Evolutionary conservation across 30 jellyfish, hydroid and myxozoan genomes (phyloP), one percentile per base, ranked within the genome.

Genomic region (Hydra vulgaris): DNA sequence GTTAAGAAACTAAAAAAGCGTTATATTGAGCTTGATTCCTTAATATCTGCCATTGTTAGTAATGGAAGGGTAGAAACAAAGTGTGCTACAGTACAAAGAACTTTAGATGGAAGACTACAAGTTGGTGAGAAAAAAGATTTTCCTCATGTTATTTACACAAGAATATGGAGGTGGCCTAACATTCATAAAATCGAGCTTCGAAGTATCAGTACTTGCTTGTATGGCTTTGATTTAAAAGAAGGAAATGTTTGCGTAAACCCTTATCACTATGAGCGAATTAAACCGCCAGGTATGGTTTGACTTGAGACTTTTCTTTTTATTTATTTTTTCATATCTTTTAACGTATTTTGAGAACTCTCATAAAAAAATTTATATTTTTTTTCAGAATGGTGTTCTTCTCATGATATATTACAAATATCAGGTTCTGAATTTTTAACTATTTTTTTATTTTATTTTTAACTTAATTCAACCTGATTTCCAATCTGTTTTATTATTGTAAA

Each of bases 81-180:
- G 81, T 93, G 99, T 79, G 99, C 95, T 23, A 93, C 99, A 18
- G 75, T 93, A 26, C 99, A 84, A 81, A 55, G 99, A 66, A 93
- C 99, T 0, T 79, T 93, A 66, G 99, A 93, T 68, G 99, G 99
- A 17, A 83, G 99, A 74, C 94, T 93, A 20, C 99, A 93, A 80
- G 99, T 93, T 72, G 99, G 99, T 21, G 99, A 93, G 71, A 55
- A 95, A 75, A 93, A 93, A 78, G 99, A 93, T 66, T 93, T 93
- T 74, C 99, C 99, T 0, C 99, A 93, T 78, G 99, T 93, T 20
- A 93, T 85, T 7, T 93, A 93, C 76, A 90, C 95, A 20, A 78
- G 99, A 67, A 79, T 93, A 7, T 93, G 99, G 99, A 40, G 99
- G 69, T 93, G 99, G 99, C 96, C 94, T 15, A 95, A 87, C 78